Evolutionary conservation across 2,888 invertebrate species (phyloP).

Genomic region (Drosophila longiperda): DNA sequence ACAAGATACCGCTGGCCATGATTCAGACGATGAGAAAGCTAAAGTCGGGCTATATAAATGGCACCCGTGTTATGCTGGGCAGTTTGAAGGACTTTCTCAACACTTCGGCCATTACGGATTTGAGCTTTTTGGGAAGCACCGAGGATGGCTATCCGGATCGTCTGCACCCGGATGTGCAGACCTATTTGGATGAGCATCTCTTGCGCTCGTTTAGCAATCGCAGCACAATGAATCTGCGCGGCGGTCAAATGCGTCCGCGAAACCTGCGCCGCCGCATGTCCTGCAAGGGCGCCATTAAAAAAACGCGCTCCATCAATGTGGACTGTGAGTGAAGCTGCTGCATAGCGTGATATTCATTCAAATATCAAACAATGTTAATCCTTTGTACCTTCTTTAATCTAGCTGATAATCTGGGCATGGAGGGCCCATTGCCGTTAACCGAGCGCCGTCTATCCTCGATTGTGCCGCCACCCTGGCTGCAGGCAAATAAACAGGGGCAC

Average conservation of each 20-base stretch:
- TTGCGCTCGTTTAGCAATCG: conserved; percentile 92
- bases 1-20: conserved; percentile 96
- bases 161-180: conserved; percentile 92
- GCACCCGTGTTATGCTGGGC: conserved; percentile 98
- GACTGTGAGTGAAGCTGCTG: conserved; percentile 88
- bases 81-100: conserved; percentile 97
- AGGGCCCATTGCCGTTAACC: conserved; percentile 86
- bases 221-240: conserved; percentile 87
- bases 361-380: background rate
- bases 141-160: conserved; percentile 96
- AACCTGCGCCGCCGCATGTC: conserved; percentile 91
- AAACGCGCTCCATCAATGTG: conserved; percentile 96
- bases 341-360: background rate
- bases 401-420: conserved; percentile 93
- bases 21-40: conserved; percentile 99
- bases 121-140: conserved; percentile 97
- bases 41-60: conserved; percentile 99
- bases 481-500: conserved; percentile 80
- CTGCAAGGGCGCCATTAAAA: conserved; percentile 96
- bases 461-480: conserved; percentile 85
- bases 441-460: conserved; percentile 87
- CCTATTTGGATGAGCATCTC: conserved; percentile 94
- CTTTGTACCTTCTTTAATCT: background rate
- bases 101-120: conserved; percentile 98
- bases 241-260: conserved; percentile 86